Evolutionary conservation across 1,140 invertebrate genomes (phyloP).

Genomic region (Mamestra configurata): DNA sequence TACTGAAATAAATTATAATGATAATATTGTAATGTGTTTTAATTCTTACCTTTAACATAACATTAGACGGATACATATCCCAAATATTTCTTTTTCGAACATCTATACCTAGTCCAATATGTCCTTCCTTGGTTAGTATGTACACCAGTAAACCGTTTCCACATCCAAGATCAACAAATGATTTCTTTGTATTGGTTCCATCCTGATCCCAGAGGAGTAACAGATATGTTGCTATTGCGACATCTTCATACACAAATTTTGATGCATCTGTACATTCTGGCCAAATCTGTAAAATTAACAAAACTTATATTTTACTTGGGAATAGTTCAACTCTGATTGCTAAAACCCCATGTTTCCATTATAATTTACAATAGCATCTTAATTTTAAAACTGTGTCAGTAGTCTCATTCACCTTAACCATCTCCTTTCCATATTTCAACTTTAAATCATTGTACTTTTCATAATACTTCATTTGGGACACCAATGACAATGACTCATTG

Average conservation of each 20-base stretch:
- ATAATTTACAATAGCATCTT: background rate
- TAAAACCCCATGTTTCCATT: background rate
- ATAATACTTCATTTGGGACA: constrained; percentile 92
- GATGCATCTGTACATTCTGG: constrained; percentile 96
- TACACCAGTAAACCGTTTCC: constrained; percentile 98
- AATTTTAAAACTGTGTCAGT: no score
- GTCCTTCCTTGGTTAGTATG: constrained; percentile 95
- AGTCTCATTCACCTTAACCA: constrained; percentile 89
- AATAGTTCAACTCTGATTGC: background rate
- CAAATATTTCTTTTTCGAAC: constrained; percentile 96
- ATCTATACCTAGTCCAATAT: constrained; percentile 96
- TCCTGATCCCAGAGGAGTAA: constrained; percentile 92
- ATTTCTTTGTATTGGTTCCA: constrained; percentile 87
- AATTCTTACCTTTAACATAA: constrained; percentile 76
- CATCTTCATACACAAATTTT: constrained; percentile 99
- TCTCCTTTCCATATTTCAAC: constrained; percentile 92
- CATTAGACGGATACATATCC: constrained; percentile 91
- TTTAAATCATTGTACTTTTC: constrained; percentile 93
- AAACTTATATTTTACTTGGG: background rate
- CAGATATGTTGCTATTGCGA: constrained; percentile 98
- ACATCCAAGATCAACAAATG: constrained; percentile 98
- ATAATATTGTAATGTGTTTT: constrained; percentile 25
- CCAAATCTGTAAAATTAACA: constrained; percentile 90
- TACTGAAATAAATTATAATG: background rate
- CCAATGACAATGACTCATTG: constrained; percentile 90